phyloP scores from a whole-genome alignment of 2,113 vertebrate genomes.

The Ginglymostoma cirratum region DNA sequence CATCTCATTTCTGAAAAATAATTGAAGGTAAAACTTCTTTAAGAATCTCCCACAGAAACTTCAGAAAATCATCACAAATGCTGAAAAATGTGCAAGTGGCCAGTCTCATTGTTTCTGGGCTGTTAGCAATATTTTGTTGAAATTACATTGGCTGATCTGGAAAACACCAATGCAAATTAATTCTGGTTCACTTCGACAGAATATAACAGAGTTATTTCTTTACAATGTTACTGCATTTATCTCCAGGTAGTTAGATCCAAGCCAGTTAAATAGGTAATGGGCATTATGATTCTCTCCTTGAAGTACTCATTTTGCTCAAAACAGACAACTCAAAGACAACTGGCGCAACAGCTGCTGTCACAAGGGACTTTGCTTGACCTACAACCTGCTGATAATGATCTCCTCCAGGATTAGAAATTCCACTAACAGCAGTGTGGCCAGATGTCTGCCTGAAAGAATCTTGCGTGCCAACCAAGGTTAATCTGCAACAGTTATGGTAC shows the following conservation, averaged over 20 bases:
- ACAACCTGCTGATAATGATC: conserved; percentile 31
- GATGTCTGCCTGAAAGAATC: background rate
- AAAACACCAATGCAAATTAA: background rate
- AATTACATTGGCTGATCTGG: background rate
- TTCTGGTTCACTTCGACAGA: background rate
- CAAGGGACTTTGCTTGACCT: background rate
- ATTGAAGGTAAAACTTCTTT: background rate
- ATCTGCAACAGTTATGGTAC: background rate
- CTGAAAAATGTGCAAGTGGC: background rate
- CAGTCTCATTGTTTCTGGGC: background rate
- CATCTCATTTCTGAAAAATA: background rate
- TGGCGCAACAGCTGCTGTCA: background rate
- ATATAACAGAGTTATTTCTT: too few relatives aligned
- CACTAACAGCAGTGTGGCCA: background rate
- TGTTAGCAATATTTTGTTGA: background rate
- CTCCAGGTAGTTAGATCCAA: background rate
- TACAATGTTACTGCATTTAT: background rate
- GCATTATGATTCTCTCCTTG: background rate
- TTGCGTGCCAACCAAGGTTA: background rate
- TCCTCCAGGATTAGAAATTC: background rate
- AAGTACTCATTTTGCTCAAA: background rate
- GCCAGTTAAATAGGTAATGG: too few relatives aligned
- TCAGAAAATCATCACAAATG: background rate
- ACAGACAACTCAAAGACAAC: background rate
- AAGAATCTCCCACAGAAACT: background rate